Base-by-base conservation (phyloP, 2,113 vertebrate species). In the Oreochromis aureus region DNA sequence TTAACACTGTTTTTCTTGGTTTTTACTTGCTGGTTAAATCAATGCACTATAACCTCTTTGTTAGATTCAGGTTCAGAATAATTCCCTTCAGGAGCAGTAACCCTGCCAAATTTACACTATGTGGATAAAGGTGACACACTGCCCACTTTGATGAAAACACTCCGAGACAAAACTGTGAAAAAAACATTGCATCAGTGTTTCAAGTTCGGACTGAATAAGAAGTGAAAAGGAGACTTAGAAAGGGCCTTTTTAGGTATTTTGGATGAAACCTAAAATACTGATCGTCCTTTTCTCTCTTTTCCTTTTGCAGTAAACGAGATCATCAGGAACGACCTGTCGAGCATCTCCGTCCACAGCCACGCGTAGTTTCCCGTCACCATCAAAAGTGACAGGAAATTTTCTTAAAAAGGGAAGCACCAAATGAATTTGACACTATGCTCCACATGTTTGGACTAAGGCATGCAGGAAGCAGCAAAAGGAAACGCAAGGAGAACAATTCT, bases 321-420 rank as follows among this genome's bases (percentile, higher is more conserved):
- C 85, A 99, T 99, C 95, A 96, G 97, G 89, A 99, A 99, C 19
- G 98, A 99, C 95, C 98, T 99, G 91, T 99, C 98, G 58, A 97
- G 97, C 96, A 97, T 97, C 94, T 97, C 93, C 51, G 96, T 97
- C 90, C 97, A 97, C 89, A 96, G 95, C 92, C 95, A 96, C 1
- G 94, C 96, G 2, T 97, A 96, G 93, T 82, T 92, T 91, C 84
- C 84, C 15, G 6, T 48, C 78, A 13, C 7, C 11, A 10, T 18
- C 13, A 34, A 11, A 80, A 71, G 44, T 3, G 81, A 63, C 55
- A 88, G 86, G 82, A 80, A 10, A 10, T 15, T 6, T 41, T 30
- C 36, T 2, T 0, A 34, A 32, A 89, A 83, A 90, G 81, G 82
- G 84, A 94, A 83, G 88, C 78, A 12, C 27, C 73, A 34, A 19